Conservation (phyloP, 2,113 vertebrate genomes). For the Serinus canaria region DNA sequence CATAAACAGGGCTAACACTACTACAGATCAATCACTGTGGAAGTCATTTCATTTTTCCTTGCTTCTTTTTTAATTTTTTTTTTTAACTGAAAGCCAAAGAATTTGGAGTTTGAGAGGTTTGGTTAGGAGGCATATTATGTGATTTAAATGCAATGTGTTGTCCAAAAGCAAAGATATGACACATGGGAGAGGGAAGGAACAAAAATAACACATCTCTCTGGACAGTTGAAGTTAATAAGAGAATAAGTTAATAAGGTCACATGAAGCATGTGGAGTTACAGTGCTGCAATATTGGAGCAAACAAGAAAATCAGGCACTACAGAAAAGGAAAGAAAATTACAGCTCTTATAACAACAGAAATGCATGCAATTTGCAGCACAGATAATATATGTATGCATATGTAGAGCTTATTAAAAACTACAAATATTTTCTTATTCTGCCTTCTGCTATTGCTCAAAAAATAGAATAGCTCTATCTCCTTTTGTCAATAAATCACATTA, state of each 20-base stretch:
- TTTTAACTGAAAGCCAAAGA: background rate
- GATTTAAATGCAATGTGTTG: background rate
- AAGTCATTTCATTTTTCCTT: background rate
- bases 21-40: background rate
- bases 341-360: background rate
- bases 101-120: background rate
- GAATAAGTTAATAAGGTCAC: background rate
- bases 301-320: background rate
- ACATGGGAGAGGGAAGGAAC: background rate
- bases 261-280: background rate
- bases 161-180: background rate
- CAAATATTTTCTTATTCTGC: background rate
- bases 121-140: background rate
- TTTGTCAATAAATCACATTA: slow-evolving; percentile 49
- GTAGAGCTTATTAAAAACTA: slow-evolving; percentile 5
- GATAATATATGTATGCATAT: background rate
- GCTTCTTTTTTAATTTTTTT: background rate
- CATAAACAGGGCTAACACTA: background rate
- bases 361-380: background rate
- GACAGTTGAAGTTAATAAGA: background rate
- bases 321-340: background rate
- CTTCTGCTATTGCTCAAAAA: slow-evolving; percentile 3
- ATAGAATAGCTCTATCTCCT: background rate
- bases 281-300: background rate
- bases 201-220: background rate